phyloP scores from a whole-genome alignment of 2,113 vertebrate genomes.

The Melospiza melodia region DNA sequence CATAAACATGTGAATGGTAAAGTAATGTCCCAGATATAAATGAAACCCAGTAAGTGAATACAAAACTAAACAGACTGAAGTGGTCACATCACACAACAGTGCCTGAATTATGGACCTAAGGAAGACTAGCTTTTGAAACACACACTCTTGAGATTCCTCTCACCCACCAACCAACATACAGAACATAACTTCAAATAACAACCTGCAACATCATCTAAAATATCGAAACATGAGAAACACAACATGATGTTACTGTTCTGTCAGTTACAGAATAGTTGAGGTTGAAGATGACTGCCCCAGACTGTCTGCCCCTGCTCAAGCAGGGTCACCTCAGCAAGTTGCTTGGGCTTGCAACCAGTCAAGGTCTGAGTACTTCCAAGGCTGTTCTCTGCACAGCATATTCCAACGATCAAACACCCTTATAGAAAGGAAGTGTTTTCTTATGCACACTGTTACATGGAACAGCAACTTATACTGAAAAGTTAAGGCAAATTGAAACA shows the following conservation, averaged over 20 bases:
- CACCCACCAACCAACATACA: not conserved
- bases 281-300: not conserved
- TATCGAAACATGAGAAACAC: not conserved
- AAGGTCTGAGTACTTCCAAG: not conserved
- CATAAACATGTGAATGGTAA: not conserved
- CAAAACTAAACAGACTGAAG: not conserved
- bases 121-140: not conserved
- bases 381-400: not conserved
- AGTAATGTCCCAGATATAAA: not conserved
- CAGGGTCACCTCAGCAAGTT: not conserved
- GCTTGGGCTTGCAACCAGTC: not conserved
- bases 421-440: not conserved
- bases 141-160: not conserved
- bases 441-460: not conserved
- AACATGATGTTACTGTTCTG: not conserved
- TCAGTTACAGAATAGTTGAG: not conserved
- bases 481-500: not conserved
- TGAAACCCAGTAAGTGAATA: not conserved
- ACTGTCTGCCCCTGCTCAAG: not conserved
- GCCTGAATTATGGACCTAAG: not conserved
- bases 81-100: accelerated
- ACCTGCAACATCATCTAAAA: not conserved
- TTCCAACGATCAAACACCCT: not conserved
- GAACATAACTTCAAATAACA: not conserved
- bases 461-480: not conserved